Conservation (phyloP, 2,113 vertebrate species). For the Aplodontia rufa region DNA sequence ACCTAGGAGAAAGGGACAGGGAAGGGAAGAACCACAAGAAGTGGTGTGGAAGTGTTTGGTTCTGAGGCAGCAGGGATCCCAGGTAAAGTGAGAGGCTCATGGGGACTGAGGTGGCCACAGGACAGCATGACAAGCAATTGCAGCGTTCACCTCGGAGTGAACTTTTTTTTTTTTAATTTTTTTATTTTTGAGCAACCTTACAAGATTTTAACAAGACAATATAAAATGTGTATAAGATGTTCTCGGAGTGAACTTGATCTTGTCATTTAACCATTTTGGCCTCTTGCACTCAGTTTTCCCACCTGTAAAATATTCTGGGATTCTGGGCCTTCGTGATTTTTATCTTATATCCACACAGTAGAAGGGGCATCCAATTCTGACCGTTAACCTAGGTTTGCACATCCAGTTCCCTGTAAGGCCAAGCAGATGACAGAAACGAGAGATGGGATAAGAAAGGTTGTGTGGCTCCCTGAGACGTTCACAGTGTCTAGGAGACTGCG, state of each 20-base stretch:
- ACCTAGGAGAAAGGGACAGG: accelerated
- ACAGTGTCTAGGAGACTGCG: not conserved
- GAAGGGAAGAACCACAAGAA: not conserved
- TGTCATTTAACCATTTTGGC: not conserved
- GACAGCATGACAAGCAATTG: accelerated
- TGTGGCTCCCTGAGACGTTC: not conserved
- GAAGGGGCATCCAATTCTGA: not conserved
- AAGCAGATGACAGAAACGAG: not conserved
- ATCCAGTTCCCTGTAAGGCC: not conserved
- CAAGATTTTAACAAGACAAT: too few species aligned
- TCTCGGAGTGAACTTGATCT: not conserved
- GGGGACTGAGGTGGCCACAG: accelerated
- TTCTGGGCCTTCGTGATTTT: not conserved
- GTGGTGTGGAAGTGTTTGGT: accelerated
- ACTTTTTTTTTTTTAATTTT: too few species aligned
- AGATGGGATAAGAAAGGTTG: not conserved
- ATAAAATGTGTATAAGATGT: too few species aligned
- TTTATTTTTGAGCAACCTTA: too few species aligned
- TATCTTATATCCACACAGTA: too few species aligned
- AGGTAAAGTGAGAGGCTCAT: accelerated
- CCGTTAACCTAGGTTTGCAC: not conserved
- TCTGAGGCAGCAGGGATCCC: not conserved
- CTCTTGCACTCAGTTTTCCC: not conserved
- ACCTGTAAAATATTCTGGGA: not conserved
- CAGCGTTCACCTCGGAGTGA: accelerated